A percentile compares a stretch with the other conserved stretches of the same genome.
These are phyloP conservation scores for Subacronicta megacephala DNA, from an alignment of 2,888 invertebrate genomes.

Conservation along the genomic window DNA sequence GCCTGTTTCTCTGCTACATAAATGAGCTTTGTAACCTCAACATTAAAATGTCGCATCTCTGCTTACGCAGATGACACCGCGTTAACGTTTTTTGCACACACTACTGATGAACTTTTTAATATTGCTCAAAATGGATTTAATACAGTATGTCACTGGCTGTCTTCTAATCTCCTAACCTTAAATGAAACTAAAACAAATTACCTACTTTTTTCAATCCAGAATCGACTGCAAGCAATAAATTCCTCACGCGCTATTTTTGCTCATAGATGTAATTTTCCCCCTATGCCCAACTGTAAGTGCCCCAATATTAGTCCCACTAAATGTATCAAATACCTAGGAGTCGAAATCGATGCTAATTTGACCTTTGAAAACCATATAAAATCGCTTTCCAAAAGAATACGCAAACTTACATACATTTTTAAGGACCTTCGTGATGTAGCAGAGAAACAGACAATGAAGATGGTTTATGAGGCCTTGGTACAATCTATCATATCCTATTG, in stretches of 20 bases:
- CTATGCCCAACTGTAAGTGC: conserved; percentile 10
- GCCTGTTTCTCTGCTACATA: conserved; percentile 10
- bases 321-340: conserved; percentile 21
- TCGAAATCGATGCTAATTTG: conserved; percentile 7
- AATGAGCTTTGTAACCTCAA: conserved; percentile 3
- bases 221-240: not conserved
- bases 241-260: conserved; percentile 1
- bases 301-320: conserved; percentile 1
- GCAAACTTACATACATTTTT: conserved; percentile 22
- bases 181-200: conserved; percentile 20
- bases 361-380: conserved; percentile 18
- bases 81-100: conserved; percentile 2
- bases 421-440: conserved; percentile 18
- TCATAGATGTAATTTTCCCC: conserved; percentile 16
- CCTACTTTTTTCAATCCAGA: conserved; percentile 6
- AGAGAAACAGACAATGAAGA: conserved; percentile 4
- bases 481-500: conserved; percentile 18
- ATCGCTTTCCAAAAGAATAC: conserved; percentile 8
- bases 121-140: conserved; percentile 8
- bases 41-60: conserved; percentile 1
- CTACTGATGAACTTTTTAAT: conserved; percentile 2
- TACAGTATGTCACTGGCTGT: conserved; percentile 13
- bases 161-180: conserved; percentile 5
- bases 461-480: conserved; percentile 13
- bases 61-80: conserved; percentile 6